Base-by-base conservation (phyloP, 2,797 vertebrate species). In the Poeciliopsis gracilis region DNA sequence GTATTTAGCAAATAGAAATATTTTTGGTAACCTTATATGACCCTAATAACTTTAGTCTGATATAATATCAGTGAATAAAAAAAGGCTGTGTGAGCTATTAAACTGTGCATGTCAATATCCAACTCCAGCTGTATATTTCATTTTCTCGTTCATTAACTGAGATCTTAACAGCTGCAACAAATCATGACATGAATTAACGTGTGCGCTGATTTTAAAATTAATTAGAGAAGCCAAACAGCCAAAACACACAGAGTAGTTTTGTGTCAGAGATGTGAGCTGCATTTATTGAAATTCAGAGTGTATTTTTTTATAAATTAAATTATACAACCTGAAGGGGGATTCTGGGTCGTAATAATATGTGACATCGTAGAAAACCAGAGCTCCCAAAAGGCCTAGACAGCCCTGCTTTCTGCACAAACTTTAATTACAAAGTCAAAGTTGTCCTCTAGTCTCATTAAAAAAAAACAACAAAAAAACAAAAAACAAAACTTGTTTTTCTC, bases 361-460 rank as follows among this genome's bases (percentile, higher is more conserved):
- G 87, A 91, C 87, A 88, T 85, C 86, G 82, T 87, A 89, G 82
- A 90, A 90, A 90, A 85, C 76, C 80, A 76, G 80, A 82, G 84
- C 80, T 90, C 79, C 79, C 76, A 78, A 73, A 84, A 69, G 86
- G 87, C 87, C 88, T 25, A 3, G 80, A 88, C 84, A 92, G 77
- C 74, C 77, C 81, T 7, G 57, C 43, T 75, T 84, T 85, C 84
- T 90, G 77, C 85, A 71, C 72, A 18, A 79, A 76, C 86, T 92
- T 92, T 94, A 94, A 93, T 94, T 89, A 93, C 87, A 38, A 76
- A 84, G 89, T 89, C 86, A 89, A 89, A 88, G 84, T 87, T 90
- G 87, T 82, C 82, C 67, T 74, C 79, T 28, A 9, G 74, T 84
- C 83, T 84, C 72, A 70, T 75, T 75, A 55, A 80, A 63, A 86